These are phyloP conservation scores for Perognathus longimembris DNA, from an alignment of 2,113 vertebrate genomes.

Conservation along the genomic window DNA sequence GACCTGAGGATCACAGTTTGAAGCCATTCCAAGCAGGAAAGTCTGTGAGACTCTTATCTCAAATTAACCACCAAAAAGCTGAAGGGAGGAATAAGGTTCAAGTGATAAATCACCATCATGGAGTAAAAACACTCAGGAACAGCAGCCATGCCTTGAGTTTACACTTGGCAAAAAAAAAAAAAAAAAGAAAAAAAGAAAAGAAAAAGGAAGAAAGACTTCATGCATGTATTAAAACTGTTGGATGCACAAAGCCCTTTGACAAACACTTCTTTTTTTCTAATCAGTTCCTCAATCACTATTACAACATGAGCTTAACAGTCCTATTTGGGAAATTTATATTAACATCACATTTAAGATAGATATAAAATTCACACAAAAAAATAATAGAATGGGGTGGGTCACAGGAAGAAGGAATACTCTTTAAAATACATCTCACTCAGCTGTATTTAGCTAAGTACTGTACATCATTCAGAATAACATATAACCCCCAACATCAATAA, in stretches of 20 bases:
- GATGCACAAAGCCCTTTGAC: background rate
- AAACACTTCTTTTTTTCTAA: constrained; percentile 24
- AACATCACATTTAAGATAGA: background rate
- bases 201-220: background rate
- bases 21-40: too few relatives aligned
- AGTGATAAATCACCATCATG: too few relatives aligned
- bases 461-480: background rate
- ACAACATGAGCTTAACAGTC: background rate
- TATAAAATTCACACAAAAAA: constrained; percentile 29
- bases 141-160: too few relatives aligned
- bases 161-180: too few relatives aligned
- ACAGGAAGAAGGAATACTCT: background rate
- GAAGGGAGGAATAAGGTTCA: too few relatives aligned
- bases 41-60: too few relatives aligned
- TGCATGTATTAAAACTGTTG: background rate
- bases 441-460: constrained; percentile 5
- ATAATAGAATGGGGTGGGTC: background rate
- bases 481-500: constrained; percentile 14
- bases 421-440: background rate
- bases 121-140: too few relatives aligned
- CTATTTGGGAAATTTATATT: constrained; percentile 28
- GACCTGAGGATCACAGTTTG: too few relatives aligned
- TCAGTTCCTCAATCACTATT: background rate
- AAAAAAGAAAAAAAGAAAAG: background rate
- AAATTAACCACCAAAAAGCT: too few relatives aligned